Percentiles rank a stretch among this genome's conserved stretches.
phyloP scores from a whole-genome alignment of 2,888 invertebrate genomes.

The Cremastobaeus sp. region DNA sequence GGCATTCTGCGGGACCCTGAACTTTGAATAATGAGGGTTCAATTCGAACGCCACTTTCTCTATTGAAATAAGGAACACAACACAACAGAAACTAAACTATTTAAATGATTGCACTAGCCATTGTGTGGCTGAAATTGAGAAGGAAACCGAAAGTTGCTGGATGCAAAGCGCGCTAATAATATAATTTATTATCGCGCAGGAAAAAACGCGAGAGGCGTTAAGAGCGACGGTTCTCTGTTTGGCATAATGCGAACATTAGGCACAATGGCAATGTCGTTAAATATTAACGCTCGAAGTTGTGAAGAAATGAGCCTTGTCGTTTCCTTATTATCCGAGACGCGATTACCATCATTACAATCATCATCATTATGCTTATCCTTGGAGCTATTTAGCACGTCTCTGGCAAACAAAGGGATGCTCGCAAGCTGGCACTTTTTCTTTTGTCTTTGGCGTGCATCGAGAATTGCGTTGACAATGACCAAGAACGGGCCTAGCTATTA shows the following conservation, averaged over 20 bases:
- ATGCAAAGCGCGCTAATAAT: conserved; percentile 18
- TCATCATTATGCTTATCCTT: conserved; percentile 68
- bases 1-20: background rate
- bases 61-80: too few species aligned
- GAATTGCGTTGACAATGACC: conserved; percentile 30
- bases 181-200: conserved; percentile 28
- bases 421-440: conserved; percentile 46
- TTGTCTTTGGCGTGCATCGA: conserved; percentile 34
- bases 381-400: conserved; percentile 61
- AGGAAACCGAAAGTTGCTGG: background rate
- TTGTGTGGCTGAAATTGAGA: too few species aligned
- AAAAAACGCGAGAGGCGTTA: conserved; percentile 24
- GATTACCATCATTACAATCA: conserved; percentile 64
- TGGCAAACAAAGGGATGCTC: conserved; percentile 61
- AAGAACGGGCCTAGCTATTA: conserved; percentile 42
- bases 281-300: conserved; percentile 51
- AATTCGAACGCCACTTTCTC: background rate
- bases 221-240: conserved; percentile 30
- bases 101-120: too few species aligned
- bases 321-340: conserved; percentile 58
- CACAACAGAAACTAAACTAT: too few species aligned
- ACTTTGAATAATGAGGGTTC: background rate
- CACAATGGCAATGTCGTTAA: conserved; percentile 51
- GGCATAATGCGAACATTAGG: conserved; percentile 39
- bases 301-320: conserved; percentile 52